phyloP scores from a whole-genome alignment of 2,113 vertebrate species.

The Gavia stellata region DNA sequence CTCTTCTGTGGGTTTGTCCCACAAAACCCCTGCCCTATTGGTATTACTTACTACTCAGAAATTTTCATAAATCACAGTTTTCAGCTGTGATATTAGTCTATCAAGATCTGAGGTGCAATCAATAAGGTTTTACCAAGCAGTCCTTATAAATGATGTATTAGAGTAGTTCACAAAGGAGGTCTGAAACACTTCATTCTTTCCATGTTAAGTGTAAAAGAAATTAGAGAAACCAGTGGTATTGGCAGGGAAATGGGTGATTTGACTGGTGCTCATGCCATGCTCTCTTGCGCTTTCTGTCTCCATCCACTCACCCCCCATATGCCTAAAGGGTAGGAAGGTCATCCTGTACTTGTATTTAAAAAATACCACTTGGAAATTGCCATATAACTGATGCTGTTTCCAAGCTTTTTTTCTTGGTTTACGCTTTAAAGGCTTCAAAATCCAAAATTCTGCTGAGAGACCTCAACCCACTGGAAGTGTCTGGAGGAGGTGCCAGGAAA shows the following conservation, averaged over 20 bases:
- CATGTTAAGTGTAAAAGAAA: not conserved
- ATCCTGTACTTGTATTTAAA: not conserved
- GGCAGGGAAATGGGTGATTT: not conserved
- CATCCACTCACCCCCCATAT: fast-evolving
- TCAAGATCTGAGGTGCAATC: not conserved
- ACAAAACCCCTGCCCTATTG: not conserved
- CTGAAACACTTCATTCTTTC: not conserved
- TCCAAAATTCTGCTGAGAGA: not conserved
- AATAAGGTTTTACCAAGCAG: not conserved
- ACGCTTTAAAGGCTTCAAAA: not conserved
- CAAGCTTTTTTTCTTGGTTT: not conserved
- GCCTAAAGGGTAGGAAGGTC: not conserved
- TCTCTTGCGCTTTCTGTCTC: not conserved
- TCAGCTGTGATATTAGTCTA: not conserved
- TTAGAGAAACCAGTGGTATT: not conserved
- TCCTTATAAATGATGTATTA: not conserved
- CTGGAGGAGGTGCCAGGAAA: not conserved
- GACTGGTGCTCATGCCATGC: not conserved
- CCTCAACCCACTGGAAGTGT: not conserved
- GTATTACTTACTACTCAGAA: not conserved
- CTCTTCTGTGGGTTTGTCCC: not conserved
- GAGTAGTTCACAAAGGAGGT: not conserved
- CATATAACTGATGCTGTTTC: not conserved
- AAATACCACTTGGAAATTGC: not conserved
- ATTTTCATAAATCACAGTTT: not conserved